A percentile compares a stretch with the other conserved stretches of the same genome.
phyloP scores from a whole-genome alignment of 2,888 invertebrate genomes.

The Ametastegia equiseti region DNA sequence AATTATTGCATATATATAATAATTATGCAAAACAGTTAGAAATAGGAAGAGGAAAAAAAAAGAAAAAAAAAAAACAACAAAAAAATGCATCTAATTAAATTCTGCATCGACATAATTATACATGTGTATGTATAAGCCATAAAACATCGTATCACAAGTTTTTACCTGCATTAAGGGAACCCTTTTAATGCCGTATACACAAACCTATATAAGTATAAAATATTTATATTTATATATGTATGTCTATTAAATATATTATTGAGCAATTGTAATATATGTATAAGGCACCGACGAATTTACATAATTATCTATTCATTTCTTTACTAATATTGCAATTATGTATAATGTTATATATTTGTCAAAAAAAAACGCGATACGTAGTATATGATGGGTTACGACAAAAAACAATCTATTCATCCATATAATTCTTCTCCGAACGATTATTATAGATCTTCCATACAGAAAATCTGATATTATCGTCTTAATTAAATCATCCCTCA shows the following conservation, averaged over 20 bases:
- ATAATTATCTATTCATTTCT: no score
- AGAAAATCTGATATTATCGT: no score
- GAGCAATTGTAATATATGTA: slow-evolving; percentile 24
- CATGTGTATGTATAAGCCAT: not conserved
- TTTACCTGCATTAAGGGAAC: slow-evolving; percentile 45
- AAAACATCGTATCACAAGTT: slow-evolving; percentile 31
- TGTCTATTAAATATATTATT: slow-evolving; percentile 17
- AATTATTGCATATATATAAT: no score
- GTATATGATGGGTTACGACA: not conserved
- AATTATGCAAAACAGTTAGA: no score
- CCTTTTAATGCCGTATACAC: not conserved
- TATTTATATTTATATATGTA: not conserved
- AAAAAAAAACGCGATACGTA: not conserved
- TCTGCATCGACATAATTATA: not conserved
- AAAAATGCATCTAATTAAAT: not conserved
- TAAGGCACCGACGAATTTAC: slow-evolving; percentile 23
- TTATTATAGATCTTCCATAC: no score
- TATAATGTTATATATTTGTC: not conserved
- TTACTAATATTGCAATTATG: slow-evolving; percentile 5
- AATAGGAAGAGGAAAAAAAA: no score
- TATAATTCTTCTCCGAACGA: no score
- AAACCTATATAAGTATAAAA: not conserved
- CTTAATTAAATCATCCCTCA: no score
- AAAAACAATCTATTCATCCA: not conserved
- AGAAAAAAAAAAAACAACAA: not conserved